Percentiles rank a stretch among this genome's conserved stretches.
Conservation (phyloP, 2,113 vertebrate genomes). For the Salminus brasiliensis region DNA sequence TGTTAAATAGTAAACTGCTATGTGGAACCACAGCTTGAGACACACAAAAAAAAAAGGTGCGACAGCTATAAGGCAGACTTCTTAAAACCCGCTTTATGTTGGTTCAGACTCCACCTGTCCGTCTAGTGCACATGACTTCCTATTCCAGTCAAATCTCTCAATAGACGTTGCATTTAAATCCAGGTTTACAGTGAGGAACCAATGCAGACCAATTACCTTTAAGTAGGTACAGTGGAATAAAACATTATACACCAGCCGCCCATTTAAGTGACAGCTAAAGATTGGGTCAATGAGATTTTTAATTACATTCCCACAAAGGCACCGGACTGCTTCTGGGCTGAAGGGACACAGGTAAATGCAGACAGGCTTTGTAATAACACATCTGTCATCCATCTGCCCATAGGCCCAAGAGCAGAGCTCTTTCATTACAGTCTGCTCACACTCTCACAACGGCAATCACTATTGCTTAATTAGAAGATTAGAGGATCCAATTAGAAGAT, state of each 20-base stretch:
- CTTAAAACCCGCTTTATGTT: constrained; percentile 30
- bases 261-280: constrained; percentile 65
- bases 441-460: constrained; percentile 65
- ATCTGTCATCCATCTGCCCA: constrained; percentile 67
- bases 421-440: constrained; percentile 64
- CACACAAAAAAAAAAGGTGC: no score
- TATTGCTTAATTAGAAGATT: constrained; percentile 79
- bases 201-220: constrained; percentile 13
- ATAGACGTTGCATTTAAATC: constrained; percentile 25
- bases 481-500: constrained; percentile 80
- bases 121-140: constrained; percentile 16
- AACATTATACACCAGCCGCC: constrained; percentile 55
- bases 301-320: constrained; percentile 74
- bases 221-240: constrained; percentile 37
- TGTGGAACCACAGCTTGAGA: constrained; percentile 13
- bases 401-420: constrained; percentile 47
- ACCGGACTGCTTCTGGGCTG: constrained; percentile 55
- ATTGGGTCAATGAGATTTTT: constrained; percentile 74
- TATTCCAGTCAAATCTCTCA: constrained; percentile 27
- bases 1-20: constrained; percentile 28
- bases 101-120: constrained; percentile 14
- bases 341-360: constrained; percentile 68
- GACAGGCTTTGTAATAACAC: constrained; percentile 58
- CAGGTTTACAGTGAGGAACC: constrained; percentile 13
- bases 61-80: constrained; percentile 18